These are phyloP conservation scores for Drosophila sturtevanti DNA, from an alignment of 1,140 invertebrate species.

Conservation along the genomic window DNA sequence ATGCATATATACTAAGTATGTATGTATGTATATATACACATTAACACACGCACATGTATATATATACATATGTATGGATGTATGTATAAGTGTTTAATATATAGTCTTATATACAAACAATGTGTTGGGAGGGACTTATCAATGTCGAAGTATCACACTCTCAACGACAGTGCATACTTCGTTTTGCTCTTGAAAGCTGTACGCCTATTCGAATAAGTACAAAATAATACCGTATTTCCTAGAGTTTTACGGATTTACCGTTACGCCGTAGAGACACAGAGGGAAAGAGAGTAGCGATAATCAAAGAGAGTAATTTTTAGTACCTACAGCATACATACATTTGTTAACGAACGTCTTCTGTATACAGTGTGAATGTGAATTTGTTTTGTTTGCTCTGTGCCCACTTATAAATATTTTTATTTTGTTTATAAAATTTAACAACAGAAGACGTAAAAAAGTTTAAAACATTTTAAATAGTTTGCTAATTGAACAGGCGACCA, in stretches of 20 bases:
- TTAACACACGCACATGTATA: neutral
- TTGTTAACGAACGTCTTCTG: neutral
- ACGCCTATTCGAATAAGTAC: constrained; percentile 79
- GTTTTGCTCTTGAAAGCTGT: constrained; percentile 49
- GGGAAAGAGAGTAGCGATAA: neutral
- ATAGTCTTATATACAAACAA: constrained; percentile 2
- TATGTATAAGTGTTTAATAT: too few relatives aligned
- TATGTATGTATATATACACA: too few relatives aligned
- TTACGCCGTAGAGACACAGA: constrained; percentile 57
- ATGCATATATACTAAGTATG: too few relatives aligned
- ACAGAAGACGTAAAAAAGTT: constrained; percentile 64
- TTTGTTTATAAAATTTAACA: constrained; percentile 72
- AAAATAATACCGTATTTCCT: constrained; percentile 81
- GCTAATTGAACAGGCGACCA: constrained; percentile 76
- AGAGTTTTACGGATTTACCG: constrained; percentile 74
- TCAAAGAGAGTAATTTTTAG: neutral
- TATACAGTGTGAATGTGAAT: neutral
- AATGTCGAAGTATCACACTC: constrained; percentile 35
- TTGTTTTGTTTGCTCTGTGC: constrained; percentile 1
- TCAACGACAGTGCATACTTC: neutral
- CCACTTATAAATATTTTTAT: constrained; percentile 58
- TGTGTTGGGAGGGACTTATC: constrained; percentile 4
- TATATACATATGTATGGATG: neutral
- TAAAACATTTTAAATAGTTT: constrained; percentile 82
- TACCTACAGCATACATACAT: neutral